A percentile compares a stretch with the other conserved stretches of the same genome.
These are phyloP conservation scores for Diaprepes abbreviatus DNA, from an alignment of 2,888 invertebrate species.

Conservation along the genomic window DNA sequence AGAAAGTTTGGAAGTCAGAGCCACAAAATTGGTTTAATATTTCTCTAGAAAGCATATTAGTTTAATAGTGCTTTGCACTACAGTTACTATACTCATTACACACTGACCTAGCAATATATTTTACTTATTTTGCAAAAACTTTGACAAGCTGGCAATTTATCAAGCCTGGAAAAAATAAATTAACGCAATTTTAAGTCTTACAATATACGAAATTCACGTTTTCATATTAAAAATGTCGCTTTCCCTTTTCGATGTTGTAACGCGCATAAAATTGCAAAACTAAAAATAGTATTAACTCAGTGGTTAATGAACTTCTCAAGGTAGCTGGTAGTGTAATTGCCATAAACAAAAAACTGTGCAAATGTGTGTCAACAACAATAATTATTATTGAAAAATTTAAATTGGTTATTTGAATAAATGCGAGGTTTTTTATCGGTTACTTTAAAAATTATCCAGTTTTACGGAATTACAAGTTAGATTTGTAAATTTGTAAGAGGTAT, in stretches of 20 bases:
- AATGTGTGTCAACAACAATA: constrained; percentile 55
- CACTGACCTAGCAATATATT: not conserved
- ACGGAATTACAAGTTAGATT: constrained; percentile 10
- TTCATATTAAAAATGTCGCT: constrained; percentile 56
- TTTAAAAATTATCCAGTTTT: constrained; percentile 15
- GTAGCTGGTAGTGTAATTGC: constrained; percentile 53
- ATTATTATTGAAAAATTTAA: constrained; percentile 41
- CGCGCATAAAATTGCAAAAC: constrained; percentile 56
- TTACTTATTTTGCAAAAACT: constrained; percentile 17
- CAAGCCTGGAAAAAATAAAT: constrained; percentile 36
- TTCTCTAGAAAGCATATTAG: too few relatives aligned
- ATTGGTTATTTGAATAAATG: constrained; percentile 29
- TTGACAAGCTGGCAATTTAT: constrained; percentile 32
- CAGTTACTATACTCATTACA: too few relatives aligned
- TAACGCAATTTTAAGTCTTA: constrained; percentile 34
- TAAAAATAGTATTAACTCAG: constrained; percentile 57
- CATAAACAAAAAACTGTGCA: constrained; percentile 52
- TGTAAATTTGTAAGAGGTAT: constrained; percentile 4
- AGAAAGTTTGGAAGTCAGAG: too few relatives aligned
- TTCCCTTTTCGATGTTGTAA: constrained; percentile 58
- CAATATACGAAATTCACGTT: constrained; percentile 44
- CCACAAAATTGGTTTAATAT: too few relatives aligned
- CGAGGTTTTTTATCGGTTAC: constrained; percentile 14
- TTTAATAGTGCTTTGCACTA: too few relatives aligned
- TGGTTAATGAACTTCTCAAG: constrained; percentile 61